These are phyloP conservation scores for Lepidurus arcticus DNA, from an alignment of 1,140 invertebrate species.

Conservation along the genomic window DNA sequence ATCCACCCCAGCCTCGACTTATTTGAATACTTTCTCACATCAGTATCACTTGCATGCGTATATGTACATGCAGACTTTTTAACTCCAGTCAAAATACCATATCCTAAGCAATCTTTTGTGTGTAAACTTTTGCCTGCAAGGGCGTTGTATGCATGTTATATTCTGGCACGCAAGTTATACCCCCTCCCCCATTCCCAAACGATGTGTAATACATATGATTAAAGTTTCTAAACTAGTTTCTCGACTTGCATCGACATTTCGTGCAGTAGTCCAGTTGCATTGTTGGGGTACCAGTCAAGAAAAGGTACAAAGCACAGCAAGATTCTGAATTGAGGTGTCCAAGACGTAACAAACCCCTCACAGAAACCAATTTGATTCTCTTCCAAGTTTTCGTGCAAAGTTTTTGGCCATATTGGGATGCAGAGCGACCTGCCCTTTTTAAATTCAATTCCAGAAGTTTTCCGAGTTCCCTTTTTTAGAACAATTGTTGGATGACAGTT, in stretches of 20 bases:
- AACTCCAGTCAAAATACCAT: neutral
- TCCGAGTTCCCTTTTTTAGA: neutral
- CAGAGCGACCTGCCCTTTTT: neutral
- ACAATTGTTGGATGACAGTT: neutral
- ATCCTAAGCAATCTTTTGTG: neutral
- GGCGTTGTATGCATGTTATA: neutral
- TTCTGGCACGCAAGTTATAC: neutral
- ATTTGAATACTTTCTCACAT: neutral
- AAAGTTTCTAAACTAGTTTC: neutral
- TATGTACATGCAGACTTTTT: neutral
- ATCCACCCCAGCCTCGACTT: conserved; percentile 6
- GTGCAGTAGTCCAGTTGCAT: neutral
- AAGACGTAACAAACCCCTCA: neutral
- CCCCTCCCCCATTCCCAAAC: neutral
- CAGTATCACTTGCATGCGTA: neutral
- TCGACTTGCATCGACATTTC: neutral
- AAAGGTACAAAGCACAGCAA: neutral
- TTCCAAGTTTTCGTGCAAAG: conserved; percentile 6
- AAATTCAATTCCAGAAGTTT: neutral
- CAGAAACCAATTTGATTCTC: neutral
- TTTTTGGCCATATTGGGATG: neutral
- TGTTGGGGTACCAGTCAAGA: neutral
- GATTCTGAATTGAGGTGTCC: neutral
- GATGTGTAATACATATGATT: neutral
- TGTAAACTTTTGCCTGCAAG: neutral